Percentiles rank a stretch among this genome's conserved stretches.
Conservation (phyloP, 1,140 invertebrate species). For the Lucilia sericata region DNA sequence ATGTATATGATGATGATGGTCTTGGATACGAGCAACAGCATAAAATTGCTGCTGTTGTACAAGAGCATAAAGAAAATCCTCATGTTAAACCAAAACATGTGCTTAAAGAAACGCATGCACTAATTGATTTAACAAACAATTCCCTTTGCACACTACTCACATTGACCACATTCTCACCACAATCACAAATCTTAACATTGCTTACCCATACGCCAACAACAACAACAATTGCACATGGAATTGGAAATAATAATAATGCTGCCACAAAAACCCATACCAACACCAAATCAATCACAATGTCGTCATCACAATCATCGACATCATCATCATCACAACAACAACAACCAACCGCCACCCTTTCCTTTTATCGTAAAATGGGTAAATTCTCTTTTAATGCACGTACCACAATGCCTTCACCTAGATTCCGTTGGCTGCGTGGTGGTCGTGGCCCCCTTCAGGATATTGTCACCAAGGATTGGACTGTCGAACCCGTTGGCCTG, state of each 20-base stretch:
- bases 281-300: constrained; percentile 45
- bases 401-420: constrained; percentile 64
- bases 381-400: constrained; percentile 61
- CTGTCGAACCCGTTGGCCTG: constrained; percentile 82
- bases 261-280: not conserved
- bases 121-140: constrained; percentile 65
- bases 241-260: constrained; percentile 43
- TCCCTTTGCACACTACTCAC: constrained; percentile 65
- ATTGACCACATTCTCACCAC: constrained; percentile 62
- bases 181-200: constrained; percentile 65
- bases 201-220: constrained; percentile 26
- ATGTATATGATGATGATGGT: not conserved
- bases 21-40: not conserved
- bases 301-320: constrained; percentile 40
- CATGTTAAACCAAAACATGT: constrained; percentile 34
- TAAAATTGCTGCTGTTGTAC: not conserved
- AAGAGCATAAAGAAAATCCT: constrained; percentile 27
- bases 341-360: constrained; percentile 35
- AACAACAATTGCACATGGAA: not conserved
- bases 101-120: constrained; percentile 64
- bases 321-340: constrained; percentile 6
- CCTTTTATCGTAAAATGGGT: constrained; percentile 62
- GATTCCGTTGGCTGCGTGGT: constrained; percentile 84
- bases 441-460: constrained; percentile 76
- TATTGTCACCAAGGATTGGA: constrained; percentile 79